Evolutionary conservation across 2,888 invertebrate genomes (phyloP).

Genomic region (Calliopum simillimum): DNA sequence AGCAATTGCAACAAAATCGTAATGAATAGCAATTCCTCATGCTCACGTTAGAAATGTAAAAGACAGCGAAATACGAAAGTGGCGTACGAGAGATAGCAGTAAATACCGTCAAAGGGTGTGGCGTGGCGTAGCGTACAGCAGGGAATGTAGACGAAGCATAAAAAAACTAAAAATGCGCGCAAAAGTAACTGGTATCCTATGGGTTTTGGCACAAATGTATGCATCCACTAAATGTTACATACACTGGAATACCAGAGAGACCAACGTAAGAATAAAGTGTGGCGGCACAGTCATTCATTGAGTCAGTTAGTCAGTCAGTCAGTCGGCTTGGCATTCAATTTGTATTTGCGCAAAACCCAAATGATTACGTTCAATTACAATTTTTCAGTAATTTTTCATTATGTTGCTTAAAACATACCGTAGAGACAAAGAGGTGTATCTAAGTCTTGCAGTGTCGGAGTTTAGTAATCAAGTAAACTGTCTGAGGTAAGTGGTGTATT

Average conservation of each 20-base stretch:
- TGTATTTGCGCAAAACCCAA: conserved; percentile 7
- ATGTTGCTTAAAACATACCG: conserved; percentile 5
- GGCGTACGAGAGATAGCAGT: neutral
- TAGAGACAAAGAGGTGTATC: neutral
- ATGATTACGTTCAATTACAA: conserved; percentile 35
- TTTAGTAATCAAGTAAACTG: too few species aligned
- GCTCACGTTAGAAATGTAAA: conserved; percentile 21
- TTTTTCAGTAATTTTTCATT: conserved; percentile 35
- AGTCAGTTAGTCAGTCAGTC: too few species aligned
- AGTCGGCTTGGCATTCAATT: neutral
- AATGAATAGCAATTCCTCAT: conserved; percentile 21
- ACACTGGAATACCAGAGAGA: neutral
- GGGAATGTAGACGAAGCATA: neutral
- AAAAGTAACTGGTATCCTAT: conserved; percentile 15
- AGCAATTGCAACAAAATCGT: conserved; percentile 1
- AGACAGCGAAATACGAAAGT: conserved; percentile 15
- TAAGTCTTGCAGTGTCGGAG: neutral
- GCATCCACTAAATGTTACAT: neutral
- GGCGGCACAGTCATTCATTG: neutral
- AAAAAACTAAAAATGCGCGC: neutral
- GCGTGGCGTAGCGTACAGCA: conserved; percentile 8
- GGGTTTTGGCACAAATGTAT: neutral
- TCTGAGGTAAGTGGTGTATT: too few species aligned
- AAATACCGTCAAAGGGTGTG: conserved; percentile 27
- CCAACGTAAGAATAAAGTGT: neutral